phyloP scores from a whole-genome alignment of 2,888 invertebrate species.

The Chrysomela aeneicollis region DNA sequence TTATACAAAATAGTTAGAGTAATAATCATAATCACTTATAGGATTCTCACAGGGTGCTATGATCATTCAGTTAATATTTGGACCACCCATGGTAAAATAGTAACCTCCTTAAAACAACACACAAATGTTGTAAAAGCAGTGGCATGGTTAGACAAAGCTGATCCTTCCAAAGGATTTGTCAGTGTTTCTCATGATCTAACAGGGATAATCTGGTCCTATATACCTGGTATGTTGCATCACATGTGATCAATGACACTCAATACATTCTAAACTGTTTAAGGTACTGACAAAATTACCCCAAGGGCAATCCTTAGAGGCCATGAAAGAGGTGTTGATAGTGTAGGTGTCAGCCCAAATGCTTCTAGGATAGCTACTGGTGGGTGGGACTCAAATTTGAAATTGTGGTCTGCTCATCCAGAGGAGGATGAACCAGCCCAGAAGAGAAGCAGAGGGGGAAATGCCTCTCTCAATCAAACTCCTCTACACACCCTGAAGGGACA shows the following conservation, averaged over 20 bases:
- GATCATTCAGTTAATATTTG: constrained; percentile 92
- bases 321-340: constrained; percentile 89
- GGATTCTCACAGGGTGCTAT: constrained; percentile 92
- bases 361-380: constrained; percentile 81
- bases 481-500: constrained; percentile 90
- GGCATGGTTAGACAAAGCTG: constrained; percentile 79
- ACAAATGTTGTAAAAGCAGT: constrained; percentile 88
- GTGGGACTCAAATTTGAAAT: constrained; percentile 91
- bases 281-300: constrained; percentile 78
- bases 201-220: constrained; percentile 68
- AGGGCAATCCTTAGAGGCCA: constrained; percentile 88
- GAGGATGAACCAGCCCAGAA: constrained; percentile 56
- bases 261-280: constrained; percentile 54
- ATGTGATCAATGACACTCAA: not conserved
- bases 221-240: constrained; percentile 29
- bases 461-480: constrained; percentile 70
- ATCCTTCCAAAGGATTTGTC: constrained; percentile 61
- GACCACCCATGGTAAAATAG: constrained; percentile 85
- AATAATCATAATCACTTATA: constrained; percentile 56
- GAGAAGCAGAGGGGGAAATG: constrained; percentile 47
- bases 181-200: constrained; percentile 94
- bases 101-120: constrained; percentile 86
- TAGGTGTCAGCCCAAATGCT: constrained; percentile 76
- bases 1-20: not conserved
- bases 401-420: constrained; percentile 78